A percentile compares a stretch with the other conserved stretches of the same genome.
Evolutionary conservation across 2,888 invertebrate genomes (phyloP).

Genomic region (Steinernema scapterisci): DNA sequence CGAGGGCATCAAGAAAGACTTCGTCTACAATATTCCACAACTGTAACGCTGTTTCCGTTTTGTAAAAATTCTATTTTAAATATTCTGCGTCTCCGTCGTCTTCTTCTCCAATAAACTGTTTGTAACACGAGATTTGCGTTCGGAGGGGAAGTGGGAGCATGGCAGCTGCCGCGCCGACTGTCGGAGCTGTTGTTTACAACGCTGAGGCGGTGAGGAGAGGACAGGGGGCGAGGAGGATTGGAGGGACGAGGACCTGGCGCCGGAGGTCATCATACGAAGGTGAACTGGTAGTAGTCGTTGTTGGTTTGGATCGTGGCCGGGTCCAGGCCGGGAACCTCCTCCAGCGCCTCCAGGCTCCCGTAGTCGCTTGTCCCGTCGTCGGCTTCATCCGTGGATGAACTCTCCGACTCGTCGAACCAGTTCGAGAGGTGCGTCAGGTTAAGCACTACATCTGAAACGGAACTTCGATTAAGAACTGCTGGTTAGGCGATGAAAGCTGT

Average conservation of each 20-base stretch:
- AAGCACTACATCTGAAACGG: neutral
- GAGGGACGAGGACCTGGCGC: too few relatives aligned
- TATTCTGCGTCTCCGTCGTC: neutral
- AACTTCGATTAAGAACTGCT: too few relatives aligned
- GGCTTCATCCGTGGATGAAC: neutral
- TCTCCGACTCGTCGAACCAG: conserved; percentile 19
- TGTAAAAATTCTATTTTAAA: conserved; percentile 27
- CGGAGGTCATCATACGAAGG: conserved; percentile 6
- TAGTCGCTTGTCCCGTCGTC: conserved; percentile 12
- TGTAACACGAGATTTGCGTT: neutral
- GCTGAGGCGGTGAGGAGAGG: too few relatives aligned
- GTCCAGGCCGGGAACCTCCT: conserved; percentile 13
- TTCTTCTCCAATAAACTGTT: conserved; percentile 9
- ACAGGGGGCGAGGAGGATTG: neutral
- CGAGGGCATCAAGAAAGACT: conserved; percentile 39
- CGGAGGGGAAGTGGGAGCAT: neutral
- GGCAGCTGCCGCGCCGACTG: conserved; percentile 17
- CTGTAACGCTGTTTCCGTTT: conserved; percentile 25
- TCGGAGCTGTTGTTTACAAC: neutral
- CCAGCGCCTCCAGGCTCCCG: conserved; percentile 24
- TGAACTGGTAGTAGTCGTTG: conserved; percentile 32
- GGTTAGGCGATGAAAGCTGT: too few relatives aligned
- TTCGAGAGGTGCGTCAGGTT: conserved; percentile 8
- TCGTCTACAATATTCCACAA: conserved; percentile 44
- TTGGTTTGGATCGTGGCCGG: conserved; percentile 3